Conservation (phyloP, 2,113 vertebrate species). For the Scortum barcoo region DNA sequence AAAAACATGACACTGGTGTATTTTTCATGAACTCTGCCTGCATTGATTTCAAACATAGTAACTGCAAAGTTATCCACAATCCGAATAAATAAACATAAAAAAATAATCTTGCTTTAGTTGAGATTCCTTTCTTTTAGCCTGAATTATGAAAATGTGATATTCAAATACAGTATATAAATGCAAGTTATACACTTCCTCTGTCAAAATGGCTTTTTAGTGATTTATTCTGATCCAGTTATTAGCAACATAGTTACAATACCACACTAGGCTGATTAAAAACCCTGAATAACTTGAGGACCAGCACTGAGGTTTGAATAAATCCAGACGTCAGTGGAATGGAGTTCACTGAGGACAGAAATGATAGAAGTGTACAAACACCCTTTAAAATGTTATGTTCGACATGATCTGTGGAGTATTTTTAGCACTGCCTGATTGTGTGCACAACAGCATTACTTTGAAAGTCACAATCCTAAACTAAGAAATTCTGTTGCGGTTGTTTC, state of each 20-base stretch:
- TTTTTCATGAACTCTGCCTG: constrained; percentile 22
- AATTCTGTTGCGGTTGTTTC: neutral
- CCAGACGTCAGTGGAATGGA: constrained; percentile 4
- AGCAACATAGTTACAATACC: neutral
- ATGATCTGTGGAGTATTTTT: neutral
- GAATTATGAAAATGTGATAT: constrained; percentile 15
- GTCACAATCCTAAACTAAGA: neutral
- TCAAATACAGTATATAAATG: neutral
- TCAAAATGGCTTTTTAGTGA: neutral
- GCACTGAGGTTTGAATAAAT: constrained; percentile 14
- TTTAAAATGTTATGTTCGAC: neutral
- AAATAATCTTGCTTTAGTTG: neutral
- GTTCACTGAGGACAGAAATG: neutral
- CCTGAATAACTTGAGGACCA: constrained; percentile 27
- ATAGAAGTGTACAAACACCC: neutral
- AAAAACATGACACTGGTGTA: constrained; percentile 46
- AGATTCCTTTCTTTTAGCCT: neutral
- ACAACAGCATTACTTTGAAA: neutral
- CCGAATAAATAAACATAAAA: constrained; percentile 47
- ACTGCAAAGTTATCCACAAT: constrained; percentile 17
- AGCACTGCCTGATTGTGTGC: neutral
- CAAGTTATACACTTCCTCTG: neutral
- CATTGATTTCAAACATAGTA: neutral
- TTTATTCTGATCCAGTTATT: neutral
- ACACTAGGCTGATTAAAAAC: constrained; percentile 13